Percentiles rank a stretch among this genome's conserved stretches.
Evolutionary conservation across 2,113 vertebrate genomes (phyloP).

Genomic region (Lophura nycthemera): DNA sequence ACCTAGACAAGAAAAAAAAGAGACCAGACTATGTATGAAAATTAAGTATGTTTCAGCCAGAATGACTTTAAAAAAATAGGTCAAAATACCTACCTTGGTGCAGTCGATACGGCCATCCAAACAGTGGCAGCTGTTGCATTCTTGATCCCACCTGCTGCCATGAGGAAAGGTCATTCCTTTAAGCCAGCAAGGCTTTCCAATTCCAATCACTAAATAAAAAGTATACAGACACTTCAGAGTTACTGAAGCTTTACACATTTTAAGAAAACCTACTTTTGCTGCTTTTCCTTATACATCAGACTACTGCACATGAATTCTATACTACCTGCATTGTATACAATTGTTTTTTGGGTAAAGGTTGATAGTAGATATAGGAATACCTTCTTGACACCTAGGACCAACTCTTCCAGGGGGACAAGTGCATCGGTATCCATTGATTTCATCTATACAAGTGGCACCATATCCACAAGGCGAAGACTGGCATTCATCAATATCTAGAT

Average conservation of each 20-base stretch:
- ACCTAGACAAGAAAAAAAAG: not conserved
- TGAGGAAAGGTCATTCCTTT: slow-evolving; percentile 85
- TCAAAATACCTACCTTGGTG: slow-evolving; percentile 84
- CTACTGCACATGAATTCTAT: not conserved
- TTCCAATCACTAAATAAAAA: slow-evolving; percentile 79
- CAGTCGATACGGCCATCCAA: slow-evolving; percentile 85
- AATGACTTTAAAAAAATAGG: not conserved
- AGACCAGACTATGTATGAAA: not conserved
- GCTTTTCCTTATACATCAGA: not conserved
- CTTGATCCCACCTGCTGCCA: slow-evolving; percentile 89
- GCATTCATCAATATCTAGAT: slow-evolving; percentile 93
- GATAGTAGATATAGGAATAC: slow-evolving; percentile 69
- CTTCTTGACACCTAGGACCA: slow-evolving; percentile 88
- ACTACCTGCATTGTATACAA: not conserved
- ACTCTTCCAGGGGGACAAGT: slow-evolving; percentile 87
- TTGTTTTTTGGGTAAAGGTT: not conserved
- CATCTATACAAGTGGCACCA: slow-evolving; percentile 92
- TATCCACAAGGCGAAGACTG: slow-evolving; percentile 93
- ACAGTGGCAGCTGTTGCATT: slow-evolving; percentile 92
- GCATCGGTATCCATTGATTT: slow-evolving; percentile 91
- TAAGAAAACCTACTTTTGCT: not conserved
- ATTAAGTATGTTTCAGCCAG: not conserved
- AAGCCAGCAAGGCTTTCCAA: slow-evolving; percentile 86
- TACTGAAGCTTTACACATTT: not conserved
- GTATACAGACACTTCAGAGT: not conserved